Evolutionary conservation across 2,888 invertebrate genomes (phyloP).

Genomic region (Thecophora atra): DNA sequence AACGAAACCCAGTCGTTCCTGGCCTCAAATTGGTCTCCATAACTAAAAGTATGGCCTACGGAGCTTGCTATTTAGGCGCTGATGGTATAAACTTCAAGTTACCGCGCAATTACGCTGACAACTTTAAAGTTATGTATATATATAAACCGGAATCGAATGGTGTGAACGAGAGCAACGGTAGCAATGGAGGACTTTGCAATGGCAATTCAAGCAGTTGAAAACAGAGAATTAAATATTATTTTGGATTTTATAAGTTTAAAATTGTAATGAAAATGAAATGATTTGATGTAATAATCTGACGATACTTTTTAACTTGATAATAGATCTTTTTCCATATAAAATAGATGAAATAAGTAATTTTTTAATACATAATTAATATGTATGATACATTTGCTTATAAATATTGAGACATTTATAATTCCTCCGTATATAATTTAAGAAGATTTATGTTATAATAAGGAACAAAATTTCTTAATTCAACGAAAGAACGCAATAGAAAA

Average conservation of each 20-base stretch:
- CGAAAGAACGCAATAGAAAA: too few relatives aligned
- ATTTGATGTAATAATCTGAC: too few relatives aligned
- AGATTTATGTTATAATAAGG: too few relatives aligned
- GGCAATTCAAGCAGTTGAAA: conserved; percentile 1
- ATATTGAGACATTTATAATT: too few relatives aligned
- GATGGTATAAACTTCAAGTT: conserved; percentile 73
- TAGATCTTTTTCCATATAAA: too few relatives aligned
- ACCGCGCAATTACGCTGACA: conserved; percentile 76
- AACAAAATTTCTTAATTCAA: too few relatives aligned
- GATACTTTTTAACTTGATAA: too few relatives aligned
- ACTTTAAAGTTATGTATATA: conserved; percentile 73
- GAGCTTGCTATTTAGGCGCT: conserved; percentile 87
- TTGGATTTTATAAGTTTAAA: background rate
- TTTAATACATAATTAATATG: too few relatives aligned
- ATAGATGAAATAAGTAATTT: too few relatives aligned
- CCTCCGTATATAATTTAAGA: too few relatives aligned
- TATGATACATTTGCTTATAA: too few relatives aligned
- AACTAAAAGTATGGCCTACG: conserved; percentile 81
- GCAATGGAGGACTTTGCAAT: conserved; percentile 18
- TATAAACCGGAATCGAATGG: conserved; percentile 39
- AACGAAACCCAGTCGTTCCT: conserved; percentile 56
- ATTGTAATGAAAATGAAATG: background rate
- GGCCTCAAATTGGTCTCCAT: conserved; percentile 74
- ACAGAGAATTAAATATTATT: background rate
- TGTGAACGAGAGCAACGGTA: conserved; percentile 42